Base-by-base conservation (phyloP, 2,888 invertebrate species). In the Drosophila hamatofila region DNA sequence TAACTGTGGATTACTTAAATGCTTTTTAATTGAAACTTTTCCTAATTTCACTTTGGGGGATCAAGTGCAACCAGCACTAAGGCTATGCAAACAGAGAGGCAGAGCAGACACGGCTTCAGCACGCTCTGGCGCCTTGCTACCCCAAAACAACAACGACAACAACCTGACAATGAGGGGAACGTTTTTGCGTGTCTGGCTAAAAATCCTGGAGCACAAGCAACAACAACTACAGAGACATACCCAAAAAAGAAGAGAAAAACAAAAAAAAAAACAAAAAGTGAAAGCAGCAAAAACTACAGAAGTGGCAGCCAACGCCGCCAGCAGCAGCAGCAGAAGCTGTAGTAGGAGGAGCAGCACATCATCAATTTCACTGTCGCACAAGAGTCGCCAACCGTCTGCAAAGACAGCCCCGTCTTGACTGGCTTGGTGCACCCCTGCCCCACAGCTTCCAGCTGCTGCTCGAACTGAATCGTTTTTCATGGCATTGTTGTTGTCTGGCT, bases 21-120 rank as follows among this genome's bases (percentile, higher is more conserved):
- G 91, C 82, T 91, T 90, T 91, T 91, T 90, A 90, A 91, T 90
- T 91, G 90, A 90, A 88, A 90, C 88, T 87, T 88, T 89, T 83
- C 78, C 81, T 85, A 89, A 90, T 90, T 90, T 90, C 83, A 83
- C 84, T 88, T 87, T 86, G 77, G 87, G 80, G 88, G 87, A 90
- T 89, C 90, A 90, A 87, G 84, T 80, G 88, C 84, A 81, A 78
- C 84, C 85, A 76, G 80, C 73, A 39, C 82, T 77, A 67, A 69
- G 79, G 75, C 88, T 72, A 80, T 65, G 72, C 75, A 85, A 88
- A 84, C 81, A 72, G 60, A 6, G 35, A 30, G 23, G 16, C 33
- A 35, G 62, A 27, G 46, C 37, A 69, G 65, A 67, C 67, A 58
- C 52, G 52, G 61, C 44, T 59, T 65, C 70, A 65, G 56, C 79